Conservation (phyloP, 2,797 vertebrate genomes). For the Neosilurus hyrtlii region DNA sequence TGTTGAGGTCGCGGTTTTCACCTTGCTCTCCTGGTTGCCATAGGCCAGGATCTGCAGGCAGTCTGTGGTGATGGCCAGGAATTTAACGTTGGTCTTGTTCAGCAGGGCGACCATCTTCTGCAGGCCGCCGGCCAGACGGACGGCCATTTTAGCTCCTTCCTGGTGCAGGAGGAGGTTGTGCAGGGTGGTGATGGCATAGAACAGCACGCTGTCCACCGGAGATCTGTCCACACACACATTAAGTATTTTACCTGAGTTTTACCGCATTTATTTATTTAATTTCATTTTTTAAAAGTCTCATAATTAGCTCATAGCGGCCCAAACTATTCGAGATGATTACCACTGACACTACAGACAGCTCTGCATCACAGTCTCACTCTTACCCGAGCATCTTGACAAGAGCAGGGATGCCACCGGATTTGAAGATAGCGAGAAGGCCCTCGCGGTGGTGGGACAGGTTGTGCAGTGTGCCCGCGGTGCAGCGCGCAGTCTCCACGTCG, state of each 20-base stretch:
- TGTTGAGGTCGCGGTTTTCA: conserved; percentile 49
- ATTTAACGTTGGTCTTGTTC: conserved; percentile 98
- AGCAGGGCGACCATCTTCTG: conserved; percentile 99
- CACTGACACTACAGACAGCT: neutral
- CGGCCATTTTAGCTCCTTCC: conserved; percentile 99
- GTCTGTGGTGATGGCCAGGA: conserved; percentile 97
- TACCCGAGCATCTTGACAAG: conserved; percentile 98
- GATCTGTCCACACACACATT: conserved; percentile 71
- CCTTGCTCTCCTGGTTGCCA: conserved; percentile 99
- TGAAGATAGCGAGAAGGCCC: conserved; percentile 95
- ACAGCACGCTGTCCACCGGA: conserved; percentile 95
- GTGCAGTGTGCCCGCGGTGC: conserved; percentile 94
- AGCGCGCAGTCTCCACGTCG: conserved; percentile 95
- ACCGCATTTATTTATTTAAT: too few species aligned
- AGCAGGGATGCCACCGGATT: conserved; percentile 96
- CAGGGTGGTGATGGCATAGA: conserved; percentile 97
- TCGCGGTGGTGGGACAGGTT: conserved; percentile 98
- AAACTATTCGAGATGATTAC: neutral
- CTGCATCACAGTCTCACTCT: neutral
- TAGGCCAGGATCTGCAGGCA: conserved; percentile 98
- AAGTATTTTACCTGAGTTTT: too few species aligned
- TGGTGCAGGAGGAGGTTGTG: conserved; percentile 97
- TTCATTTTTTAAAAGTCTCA: too few species aligned
- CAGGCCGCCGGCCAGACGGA: conserved; percentile 92
- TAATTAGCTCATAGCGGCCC: too few species aligned